Evolutionary conservation across 2,888 invertebrate genomes (phyloP), one percentile per base, ranked within the genome.

Genomic region (Dione juno): DNA sequence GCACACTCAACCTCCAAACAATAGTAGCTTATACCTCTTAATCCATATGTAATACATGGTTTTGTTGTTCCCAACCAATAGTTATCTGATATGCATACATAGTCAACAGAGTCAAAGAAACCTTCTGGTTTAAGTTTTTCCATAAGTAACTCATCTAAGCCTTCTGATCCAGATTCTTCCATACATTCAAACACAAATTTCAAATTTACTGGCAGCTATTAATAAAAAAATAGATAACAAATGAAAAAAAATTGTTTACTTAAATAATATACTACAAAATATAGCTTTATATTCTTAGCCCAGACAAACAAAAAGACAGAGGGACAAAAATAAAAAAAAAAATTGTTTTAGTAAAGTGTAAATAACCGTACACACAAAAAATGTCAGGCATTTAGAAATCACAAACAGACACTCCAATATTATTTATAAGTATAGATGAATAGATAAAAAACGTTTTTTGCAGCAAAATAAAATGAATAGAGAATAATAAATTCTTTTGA

Each of bases 31-130:
- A 98, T 94, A 16, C 99, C 99, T 77, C 99, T 94, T 13, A 99
- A 94, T 7, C 99, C 99, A 88, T 99, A 99, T 0, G 99, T 99
- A 72, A 99, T 95, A 85, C 99, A 99, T 0, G 99, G 99, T 83
- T 98, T 98, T n/a, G 95, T 96, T 74, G 96, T 98, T 1, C 99
- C 99, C 71, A 99, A 91, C 99, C 99, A 99, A 86, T 99, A 99
- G 90, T 99, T 99, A 87, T 99, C 99, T 28, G 99, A 99, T 83
- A 99, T 99, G 87, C 99, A 99, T 16, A 99, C 98, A 90, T 95
- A 99, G 88, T 99, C 99, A 0, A 98, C 96, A 83, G 95, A 94
- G 67, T 95, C 94, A 45, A 99, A 94, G 88, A 98, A 99, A 37
- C 95, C 95, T 77, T 97, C 95, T 35, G 93, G 93, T 73, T 93